These are phyloP conservation scores for Caenorhabditis imperialis DNA, from an alignment of 2,888 invertebrate species.

Conservation along the genomic window DNA sequence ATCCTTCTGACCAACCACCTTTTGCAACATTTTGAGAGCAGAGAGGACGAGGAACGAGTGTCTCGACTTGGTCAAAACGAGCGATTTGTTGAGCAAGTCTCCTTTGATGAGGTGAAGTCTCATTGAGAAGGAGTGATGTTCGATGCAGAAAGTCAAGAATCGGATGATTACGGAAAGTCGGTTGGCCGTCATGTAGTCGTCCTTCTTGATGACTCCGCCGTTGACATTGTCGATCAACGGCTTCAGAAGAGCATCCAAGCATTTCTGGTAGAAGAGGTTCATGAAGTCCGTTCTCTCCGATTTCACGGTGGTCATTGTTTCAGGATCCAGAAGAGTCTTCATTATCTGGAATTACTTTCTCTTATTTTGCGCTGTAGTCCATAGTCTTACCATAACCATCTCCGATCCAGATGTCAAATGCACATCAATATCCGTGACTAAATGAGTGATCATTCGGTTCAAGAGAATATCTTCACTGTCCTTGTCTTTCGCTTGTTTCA, in stretches of 20 bases:
- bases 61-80: conserved; percentile 82
- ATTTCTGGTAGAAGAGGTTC: conserved; percentile 97
- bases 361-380: not conserved
- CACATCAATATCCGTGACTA: conserved; percentile 92
- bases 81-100: conserved; percentile 92
- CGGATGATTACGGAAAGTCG: conserved; percentile 93
- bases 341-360: conserved; percentile 59
- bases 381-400: conserved; percentile 86
- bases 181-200: conserved; percentile 96
- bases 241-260: conserved; percentile 95
- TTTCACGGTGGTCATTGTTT: conserved; percentile 81
- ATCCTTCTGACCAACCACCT: conserved; percentile 96
- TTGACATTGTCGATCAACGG: conserved; percentile 92
- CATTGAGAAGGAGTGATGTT: conserved; percentile 88
- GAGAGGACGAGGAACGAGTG: conserved; percentile 89
- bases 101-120: conserved; percentile 97
- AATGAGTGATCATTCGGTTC: conserved; percentile 97
- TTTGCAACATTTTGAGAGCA: conserved; percentile 95
- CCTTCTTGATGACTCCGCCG: conserved; percentile 79
- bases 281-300: conserved; percentile 98
- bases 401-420: conserved; percentile 96
- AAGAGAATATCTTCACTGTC: conserved; percentile 87
- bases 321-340: conserved; percentile 73
- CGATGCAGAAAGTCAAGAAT: conserved; percentile 96
- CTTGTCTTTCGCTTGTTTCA: conserved; percentile 88